These are phyloP conservation scores for Oxygymnocypris stewartii DNA, from an alignment of 2,113 vertebrate species.

Conservation along the genomic window DNA sequence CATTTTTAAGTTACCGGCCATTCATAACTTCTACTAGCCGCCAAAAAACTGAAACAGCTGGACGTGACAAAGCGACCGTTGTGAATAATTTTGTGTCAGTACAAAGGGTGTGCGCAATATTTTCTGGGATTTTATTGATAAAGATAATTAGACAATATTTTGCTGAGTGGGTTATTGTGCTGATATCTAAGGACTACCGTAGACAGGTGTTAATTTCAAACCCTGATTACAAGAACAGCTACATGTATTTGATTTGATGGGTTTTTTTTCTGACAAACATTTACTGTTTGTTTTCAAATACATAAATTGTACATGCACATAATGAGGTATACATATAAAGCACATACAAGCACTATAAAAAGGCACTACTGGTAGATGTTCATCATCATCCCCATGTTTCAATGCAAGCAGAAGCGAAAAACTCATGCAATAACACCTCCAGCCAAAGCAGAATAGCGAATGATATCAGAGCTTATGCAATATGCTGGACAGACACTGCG, in stretches of 20 bases:
- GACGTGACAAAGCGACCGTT: too few relatives aligned
- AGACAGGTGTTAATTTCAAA: too few relatives aligned
- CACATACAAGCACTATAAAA: background rate
- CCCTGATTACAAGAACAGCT: too few relatives aligned
- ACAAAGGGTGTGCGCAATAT: too few relatives aligned
- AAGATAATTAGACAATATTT: too few relatives aligned
- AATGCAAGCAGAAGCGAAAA: background rate
- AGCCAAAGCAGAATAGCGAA: background rate
- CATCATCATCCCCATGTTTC: background rate
- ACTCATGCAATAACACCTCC: background rate
- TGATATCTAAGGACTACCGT: too few relatives aligned
- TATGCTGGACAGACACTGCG: background rate
- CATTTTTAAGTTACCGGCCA: too few relatives aligned
- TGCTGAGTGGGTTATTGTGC: too few relatives aligned
- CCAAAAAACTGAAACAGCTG: too few relatives aligned
- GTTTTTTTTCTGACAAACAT: background rate
- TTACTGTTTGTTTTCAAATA: background rate
- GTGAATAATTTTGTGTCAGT: too few relatives aligned
- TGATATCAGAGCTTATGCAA: constrained; percentile 43
- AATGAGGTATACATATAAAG: background rate
- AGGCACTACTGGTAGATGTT: background rate
- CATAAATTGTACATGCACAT: background rate
- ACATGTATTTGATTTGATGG: background rate
- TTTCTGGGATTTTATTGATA: too few relatives aligned
- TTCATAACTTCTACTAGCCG: too few relatives aligned